Conservation (phyloP, 2,113 vertebrate species). For the Centrocercus urophasianus region DNA sequence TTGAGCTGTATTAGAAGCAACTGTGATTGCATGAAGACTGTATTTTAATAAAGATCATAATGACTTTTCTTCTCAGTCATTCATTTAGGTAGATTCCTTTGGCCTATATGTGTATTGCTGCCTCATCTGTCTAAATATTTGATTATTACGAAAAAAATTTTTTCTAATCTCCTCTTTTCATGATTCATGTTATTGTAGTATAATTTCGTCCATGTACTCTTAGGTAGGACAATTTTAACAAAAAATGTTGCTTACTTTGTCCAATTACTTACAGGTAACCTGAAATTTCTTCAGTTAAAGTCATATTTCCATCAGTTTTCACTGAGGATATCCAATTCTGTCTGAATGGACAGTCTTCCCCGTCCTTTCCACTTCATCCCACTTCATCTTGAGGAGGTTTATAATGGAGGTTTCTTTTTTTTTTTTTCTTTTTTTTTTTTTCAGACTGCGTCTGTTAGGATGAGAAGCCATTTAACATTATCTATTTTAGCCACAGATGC, state of each 20-base stretch:
- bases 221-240: neutral
- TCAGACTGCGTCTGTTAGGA: neutral
- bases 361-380: neutral
- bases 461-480: neutral
- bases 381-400: neutral
- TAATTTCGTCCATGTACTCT: neutral
- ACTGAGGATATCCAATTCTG: neutral
- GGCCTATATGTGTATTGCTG: rapidly evolving
- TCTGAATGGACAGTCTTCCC: neutral
- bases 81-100: neutral
- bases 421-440: neutral
- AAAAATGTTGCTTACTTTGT: neutral
- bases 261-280: neutral
- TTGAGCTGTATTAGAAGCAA: neutral
- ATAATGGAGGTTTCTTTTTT: neutral
- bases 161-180: neutral
- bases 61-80: neutral
- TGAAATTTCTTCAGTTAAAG: neutral
- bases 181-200: neutral
- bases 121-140: neutral
- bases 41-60: neutral
- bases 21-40: neutral
- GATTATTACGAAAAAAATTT: neutral
- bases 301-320: neutral
- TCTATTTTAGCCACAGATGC: neutral